A percentile compares a stretch with the other conserved stretches of the same genome.
These are phyloP conservation scores for Meles meles DNA, from an alignment of 2,113 vertebrate genomes.

Conservation along the genomic window DNA sequence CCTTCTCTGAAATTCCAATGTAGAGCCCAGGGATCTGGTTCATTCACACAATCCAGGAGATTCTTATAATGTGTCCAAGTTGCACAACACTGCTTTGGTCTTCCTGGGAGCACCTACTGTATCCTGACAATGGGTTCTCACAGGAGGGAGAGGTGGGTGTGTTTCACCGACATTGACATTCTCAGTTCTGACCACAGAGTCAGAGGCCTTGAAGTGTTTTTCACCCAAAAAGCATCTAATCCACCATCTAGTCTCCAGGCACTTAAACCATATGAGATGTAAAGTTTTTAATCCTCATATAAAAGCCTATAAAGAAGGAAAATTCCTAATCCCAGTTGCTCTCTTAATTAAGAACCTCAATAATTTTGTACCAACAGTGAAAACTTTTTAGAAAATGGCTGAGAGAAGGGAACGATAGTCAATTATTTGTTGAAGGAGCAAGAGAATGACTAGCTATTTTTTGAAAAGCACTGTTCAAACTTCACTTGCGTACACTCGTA, in stretches of 20 bases:
- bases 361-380: background rate
- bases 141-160: background rate
- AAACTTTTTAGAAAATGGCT: background rate
- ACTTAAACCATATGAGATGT: background rate
- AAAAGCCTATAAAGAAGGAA: background rate
- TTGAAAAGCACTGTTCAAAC: too few relatives aligned
- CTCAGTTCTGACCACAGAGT: background rate
- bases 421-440: background rate
- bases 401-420: background rate
- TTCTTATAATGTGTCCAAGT: background rate
- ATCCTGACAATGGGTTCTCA: background rate
- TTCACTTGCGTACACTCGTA: background rate
- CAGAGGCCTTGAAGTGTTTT: background rate
- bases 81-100: background rate
- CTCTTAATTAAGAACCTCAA: background rate
- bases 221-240: background rate
- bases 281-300: background rate
- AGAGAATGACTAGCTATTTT: background rate
- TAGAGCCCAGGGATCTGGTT: background rate
- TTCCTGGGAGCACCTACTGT: background rate
- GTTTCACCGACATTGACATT: background rate
- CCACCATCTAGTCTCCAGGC: background rate
- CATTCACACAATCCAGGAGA: background rate
- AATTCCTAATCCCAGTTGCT: background rate
- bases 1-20: background rate